Evolutionary conservation across 2,797 vertebrate species (phyloP).

Genomic region (Paguma larvata): DNA sequence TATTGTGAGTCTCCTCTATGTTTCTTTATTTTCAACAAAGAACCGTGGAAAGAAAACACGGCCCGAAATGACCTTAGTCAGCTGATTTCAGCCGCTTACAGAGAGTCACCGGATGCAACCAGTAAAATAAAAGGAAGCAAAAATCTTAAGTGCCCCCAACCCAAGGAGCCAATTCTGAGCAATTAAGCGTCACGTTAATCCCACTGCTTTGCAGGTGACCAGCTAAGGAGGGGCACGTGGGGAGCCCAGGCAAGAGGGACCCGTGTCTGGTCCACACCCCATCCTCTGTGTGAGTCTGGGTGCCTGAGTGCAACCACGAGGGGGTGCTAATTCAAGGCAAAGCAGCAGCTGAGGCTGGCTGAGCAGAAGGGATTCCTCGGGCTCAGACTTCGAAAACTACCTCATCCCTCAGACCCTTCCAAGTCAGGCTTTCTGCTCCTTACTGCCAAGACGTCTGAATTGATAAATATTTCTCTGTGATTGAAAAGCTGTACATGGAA

Average conservation of each 20-base stretch:
- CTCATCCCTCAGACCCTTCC: neutral
- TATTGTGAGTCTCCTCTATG: neutral
- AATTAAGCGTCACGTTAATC: neutral
- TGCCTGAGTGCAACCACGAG: neutral
- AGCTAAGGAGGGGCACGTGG: neutral
- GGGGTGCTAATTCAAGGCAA: neutral
- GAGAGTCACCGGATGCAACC: neutral
- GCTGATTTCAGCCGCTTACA: neutral
- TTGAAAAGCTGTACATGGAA: neutral
- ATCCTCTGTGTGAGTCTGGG: neutral
- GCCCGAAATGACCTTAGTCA: neutral
- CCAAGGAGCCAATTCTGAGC: neutral
- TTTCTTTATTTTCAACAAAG: conserved; percentile 47
- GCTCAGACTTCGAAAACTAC: fast-evolving
- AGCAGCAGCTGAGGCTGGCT: neutral
- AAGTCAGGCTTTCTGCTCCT: neutral
- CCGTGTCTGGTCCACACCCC: neutral
- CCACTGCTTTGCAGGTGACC: neutral
- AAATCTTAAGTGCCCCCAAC: neutral
- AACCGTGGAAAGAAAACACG: neutral
- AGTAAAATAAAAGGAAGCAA: neutral
- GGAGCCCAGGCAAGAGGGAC: neutral
- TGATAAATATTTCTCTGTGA: conserved; percentile 6
- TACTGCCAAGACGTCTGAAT: neutral
- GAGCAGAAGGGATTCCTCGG: neutral